Conservation (phyloP, 2,888 invertebrate species). For the Epistrophe eligans region DNA sequence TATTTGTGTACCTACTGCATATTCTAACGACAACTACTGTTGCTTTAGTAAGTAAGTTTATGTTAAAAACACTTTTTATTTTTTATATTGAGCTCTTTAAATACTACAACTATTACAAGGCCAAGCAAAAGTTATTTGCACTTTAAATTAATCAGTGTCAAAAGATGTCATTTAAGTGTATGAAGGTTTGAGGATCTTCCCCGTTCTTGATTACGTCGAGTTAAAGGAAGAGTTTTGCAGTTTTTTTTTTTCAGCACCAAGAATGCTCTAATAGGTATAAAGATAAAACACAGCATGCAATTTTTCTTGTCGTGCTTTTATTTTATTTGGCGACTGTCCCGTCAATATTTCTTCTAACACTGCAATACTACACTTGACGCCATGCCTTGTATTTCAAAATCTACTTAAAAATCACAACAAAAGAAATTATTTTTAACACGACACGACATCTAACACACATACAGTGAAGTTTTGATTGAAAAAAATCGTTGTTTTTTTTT, state of each 20-base stretch:
- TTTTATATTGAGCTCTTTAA: constrained; percentile 30
- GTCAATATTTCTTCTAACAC: background rate
- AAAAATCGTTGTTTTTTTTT: background rate
- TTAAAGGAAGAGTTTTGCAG: no score
- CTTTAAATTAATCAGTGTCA: background rate
- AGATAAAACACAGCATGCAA: no score
- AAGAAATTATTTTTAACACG: constrained; percentile 46
- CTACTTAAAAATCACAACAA: constrained; percentile 19
- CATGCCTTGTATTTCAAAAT: constrained; percentile 2
- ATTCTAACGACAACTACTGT: constrained; percentile 51
- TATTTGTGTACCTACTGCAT: constrained; percentile 44
- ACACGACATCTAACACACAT: constrained; percentile 24
- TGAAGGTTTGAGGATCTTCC: background rate
- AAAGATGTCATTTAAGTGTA: background rate
- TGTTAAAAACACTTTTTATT: constrained; percentile 12
- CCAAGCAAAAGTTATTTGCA: background rate
- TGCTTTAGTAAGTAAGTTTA: constrained; percentile 64
- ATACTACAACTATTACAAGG: background rate
- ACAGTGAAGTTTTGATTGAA: background rate
- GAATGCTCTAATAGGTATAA: no score
- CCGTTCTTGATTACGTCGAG: background rate
- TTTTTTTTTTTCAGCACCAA: no score
- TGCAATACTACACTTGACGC: background rate
- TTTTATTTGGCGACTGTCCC: background rate
- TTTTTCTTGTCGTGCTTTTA: no score